Base-by-base conservation (phyloP, 2,797 vertebrate species). In the Artibeus lituratus region DNA sequence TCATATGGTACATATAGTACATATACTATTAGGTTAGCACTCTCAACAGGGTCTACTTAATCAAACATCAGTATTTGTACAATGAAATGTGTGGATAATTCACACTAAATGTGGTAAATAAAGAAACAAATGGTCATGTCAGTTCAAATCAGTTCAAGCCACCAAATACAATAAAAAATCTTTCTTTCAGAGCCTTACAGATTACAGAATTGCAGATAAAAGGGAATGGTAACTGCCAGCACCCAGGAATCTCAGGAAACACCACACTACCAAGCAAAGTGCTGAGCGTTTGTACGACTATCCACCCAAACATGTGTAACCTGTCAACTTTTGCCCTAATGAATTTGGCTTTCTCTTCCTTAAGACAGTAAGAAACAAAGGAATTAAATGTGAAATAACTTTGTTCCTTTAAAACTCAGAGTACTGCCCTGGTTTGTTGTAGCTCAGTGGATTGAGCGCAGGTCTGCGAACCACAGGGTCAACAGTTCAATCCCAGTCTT, bases 401-500 rank as follows among this genome's bases (percentile, higher is more conserved):
- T 88, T 74, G 49, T 92, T 90, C 44, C 85, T 78, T 97, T n/a
- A 88, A 91, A 81, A 91, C 32, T 90, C 7, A 78, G 59, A 62
- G 44, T 92, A 32, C 69, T 88, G 24, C 57, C 24, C 57, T 59
- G 24, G 24, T 10, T 59, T 24, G 57, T 59, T 59, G 57, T 29
- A 59, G 57, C 57, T 59, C 24, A 12, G 24, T 59, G 24, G 24
- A 59, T 29, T 26, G 57, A 57, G 55, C 0, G 10, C 57, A 29
- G 57, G 24, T 59, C 24, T 59, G 57, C 3, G 1, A 59, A 59
- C 24, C 57, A 59, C 26, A 59, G 57, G 57, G 10, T 59, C 6
- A 10, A 10, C 10, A 3, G 57, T 59, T 59, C 10, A 5, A 59
- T 59, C 57, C 24, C 24, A 29, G 57, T 59, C 57, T 59, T 26